phyloP scores from a whole-genome alignment of 35 echinoderm and acorn worm species.

The Diadema setosum region DNA sequence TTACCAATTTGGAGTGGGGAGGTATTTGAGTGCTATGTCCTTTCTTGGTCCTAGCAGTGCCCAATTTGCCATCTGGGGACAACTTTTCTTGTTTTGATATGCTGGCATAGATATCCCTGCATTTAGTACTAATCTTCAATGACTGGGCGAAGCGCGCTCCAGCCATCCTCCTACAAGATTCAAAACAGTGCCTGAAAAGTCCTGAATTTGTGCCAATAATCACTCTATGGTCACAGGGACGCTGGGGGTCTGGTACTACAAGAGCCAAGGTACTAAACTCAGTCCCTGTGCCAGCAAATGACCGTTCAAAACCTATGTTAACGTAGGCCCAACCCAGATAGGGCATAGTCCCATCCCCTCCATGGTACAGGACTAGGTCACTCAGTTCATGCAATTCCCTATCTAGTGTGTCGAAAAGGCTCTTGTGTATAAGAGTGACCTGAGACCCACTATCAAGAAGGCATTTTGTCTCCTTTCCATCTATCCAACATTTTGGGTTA shows the following conservation, averaged over 20 bases:
- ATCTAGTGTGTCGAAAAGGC: constrained; percentile 19
- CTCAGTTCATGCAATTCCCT: constrained; percentile 21
- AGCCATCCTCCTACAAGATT: constrained; percentile 7
- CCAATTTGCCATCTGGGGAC: constrained; percentile 3
- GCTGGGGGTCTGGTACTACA: constrained; percentile 44
- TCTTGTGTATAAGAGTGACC: constrained; percentile 39
- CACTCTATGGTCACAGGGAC: not conserved
- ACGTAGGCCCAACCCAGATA: constrained; percentile 55
- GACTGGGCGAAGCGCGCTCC: constrained; percentile 20
- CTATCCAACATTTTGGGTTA: not conserved
- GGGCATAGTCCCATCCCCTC: constrained; percentile 58
- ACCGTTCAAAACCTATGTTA: not conserved
- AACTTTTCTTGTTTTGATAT: not conserved
- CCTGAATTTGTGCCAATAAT: constrained; percentile 60
- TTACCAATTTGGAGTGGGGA: too few relatives aligned
- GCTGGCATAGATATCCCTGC: constrained; percentile 13
- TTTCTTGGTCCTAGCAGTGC: constrained; percentile 7
- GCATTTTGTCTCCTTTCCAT: not conserved
- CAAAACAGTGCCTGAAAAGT: constrained; percentile 35
- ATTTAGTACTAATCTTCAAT: constrained; percentile 13
- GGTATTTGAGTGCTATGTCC: not conserved
- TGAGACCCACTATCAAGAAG: constrained; percentile 72
- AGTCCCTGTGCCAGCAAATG: constrained; percentile 16
- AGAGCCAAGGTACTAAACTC: constrained; percentile 31
- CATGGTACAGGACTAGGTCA: constrained; percentile 62